A percentile compares a stretch with the other conserved stretches of the same genome.
These are phyloP conservation scores for Tetraodon nigroviridis DNA, from an alignment of 2,113 vertebrate species.

Conservation along the genomic window DNA sequence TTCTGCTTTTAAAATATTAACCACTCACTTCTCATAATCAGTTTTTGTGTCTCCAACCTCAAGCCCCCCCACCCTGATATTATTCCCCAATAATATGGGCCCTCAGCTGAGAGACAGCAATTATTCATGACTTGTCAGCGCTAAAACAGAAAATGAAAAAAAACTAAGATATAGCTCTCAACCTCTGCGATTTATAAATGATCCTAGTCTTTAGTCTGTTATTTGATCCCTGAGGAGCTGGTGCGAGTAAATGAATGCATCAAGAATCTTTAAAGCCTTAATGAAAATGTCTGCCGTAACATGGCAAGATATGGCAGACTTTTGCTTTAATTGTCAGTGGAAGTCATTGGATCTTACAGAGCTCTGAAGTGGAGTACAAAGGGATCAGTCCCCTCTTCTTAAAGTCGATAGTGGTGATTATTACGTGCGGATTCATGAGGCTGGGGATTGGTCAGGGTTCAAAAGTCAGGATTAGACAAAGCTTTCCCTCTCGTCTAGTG, in stretches of 20 bases:
- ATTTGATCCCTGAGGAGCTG: slow-evolving; percentile 10
- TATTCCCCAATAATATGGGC: slow-evolving; percentile 45
- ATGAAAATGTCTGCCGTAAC: slow-evolving; percentile 17
- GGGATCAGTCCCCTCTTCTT: slow-evolving; percentile 5
- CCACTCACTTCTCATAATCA: slow-evolving; percentile 70
- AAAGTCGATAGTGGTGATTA: slow-evolving; percentile 11
- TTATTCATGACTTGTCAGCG: slow-evolving; percentile 66
- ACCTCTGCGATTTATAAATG: slow-evolving; percentile 19
- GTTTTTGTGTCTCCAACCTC: slow-evolving; percentile 43
- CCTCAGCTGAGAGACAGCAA: slow-evolving; percentile 56
- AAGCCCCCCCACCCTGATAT: slow-evolving; percentile 47
- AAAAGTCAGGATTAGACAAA: slow-evolving; percentile 28
- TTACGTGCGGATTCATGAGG: slow-evolving; percentile 3
- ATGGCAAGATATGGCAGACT: not conserved
- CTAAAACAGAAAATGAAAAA: slow-evolving; percentile 41
- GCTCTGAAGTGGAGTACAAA: slow-evolving; percentile 8
- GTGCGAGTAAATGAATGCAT: slow-evolving; percentile 19
- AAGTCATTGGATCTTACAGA: not conserved
- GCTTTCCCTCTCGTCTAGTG: slow-evolving; percentile 17
- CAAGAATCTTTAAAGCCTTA: slow-evolving; percentile 22
- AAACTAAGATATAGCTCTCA: slow-evolving; percentile 31
- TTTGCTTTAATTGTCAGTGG: slow-evolving; percentile 6
- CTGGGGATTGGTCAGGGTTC: slow-evolving; percentile 29
- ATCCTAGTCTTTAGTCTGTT: slow-evolving; percentile 28
- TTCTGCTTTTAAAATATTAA: slow-evolving; percentile 73